Evolutionary conservation across 2,888 invertebrate species (phyloP).

Genomic region (Cremastinae sp.): DNA sequence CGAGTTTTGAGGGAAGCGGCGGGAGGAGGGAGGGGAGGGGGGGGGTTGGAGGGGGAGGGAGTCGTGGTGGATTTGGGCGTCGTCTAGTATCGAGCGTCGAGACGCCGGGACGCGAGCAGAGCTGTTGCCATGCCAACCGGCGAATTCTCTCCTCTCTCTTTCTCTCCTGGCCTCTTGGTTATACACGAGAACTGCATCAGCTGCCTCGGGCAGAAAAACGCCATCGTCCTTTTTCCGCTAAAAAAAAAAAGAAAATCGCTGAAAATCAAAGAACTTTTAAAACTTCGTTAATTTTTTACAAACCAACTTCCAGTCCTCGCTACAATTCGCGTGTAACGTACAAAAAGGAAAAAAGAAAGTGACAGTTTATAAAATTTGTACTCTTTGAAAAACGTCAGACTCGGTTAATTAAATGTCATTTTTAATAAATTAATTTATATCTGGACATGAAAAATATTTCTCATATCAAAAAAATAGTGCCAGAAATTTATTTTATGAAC

Average conservation of each 20-base stretch:
- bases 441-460: no score
- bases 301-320: neutral
- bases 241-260: neutral
- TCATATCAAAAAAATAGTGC: no score
- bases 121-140: constrained; percentile 80
- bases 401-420: no score
- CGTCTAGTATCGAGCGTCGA: constrained; percentile 79
- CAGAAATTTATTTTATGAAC: no score
- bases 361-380: no score
- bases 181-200: constrained; percentile 4
- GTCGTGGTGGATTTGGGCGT: constrained; percentile 75
- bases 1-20: constrained; percentile 55
- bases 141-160: constrained; percentile 69
- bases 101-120: constrained; percentile 78
- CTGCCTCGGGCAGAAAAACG: constrained; percentile 3
- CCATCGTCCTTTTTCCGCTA: neutral
- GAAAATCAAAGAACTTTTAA: neutral
- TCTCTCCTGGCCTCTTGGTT: constrained; percentile 16
- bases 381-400: no score
- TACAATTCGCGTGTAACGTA: no score
- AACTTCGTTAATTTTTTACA: neutral
- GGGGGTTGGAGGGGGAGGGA: constrained; percentile 30
- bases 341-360: no score
- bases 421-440: no score
- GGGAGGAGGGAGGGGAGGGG: constrained; percentile 40